These are phyloP conservation scores for Plagodis dolabraria DNA, from an alignment of 2,888 invertebrate species.

Conservation along the genomic window DNA sequence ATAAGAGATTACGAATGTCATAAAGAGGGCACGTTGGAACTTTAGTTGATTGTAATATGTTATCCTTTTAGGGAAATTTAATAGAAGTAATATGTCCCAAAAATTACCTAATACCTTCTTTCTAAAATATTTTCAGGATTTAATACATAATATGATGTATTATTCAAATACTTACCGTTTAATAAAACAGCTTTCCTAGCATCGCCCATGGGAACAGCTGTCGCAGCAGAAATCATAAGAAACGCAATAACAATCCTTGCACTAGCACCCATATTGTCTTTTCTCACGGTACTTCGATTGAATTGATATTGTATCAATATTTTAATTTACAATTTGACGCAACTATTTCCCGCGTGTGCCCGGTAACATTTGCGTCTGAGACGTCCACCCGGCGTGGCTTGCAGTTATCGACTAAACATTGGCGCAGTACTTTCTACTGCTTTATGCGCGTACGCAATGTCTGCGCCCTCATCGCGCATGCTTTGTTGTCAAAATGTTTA, in stretches of 20 bases:
- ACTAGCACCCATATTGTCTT: slow-evolving; percentile 76
- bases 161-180: slow-evolving; percentile 58
- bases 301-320: slow-evolving; percentile 24
- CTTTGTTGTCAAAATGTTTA: slow-evolving; percentile 42
- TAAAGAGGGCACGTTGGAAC: too few species aligned
- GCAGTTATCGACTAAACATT: slow-evolving; percentile 71
- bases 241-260: slow-evolving; percentile 71
- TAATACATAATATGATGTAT: neutral
- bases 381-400: slow-evolving; percentile 63
- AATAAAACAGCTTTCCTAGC: slow-evolving; percentile 54
- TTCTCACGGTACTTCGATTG: slow-evolving; percentile 46
- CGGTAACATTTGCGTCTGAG: slow-evolving; percentile 78
- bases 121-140: too few species aligned
- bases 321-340: slow-evolving; percentile 65
- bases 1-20: too few species aligned
- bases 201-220: slow-evolving; percentile 69
- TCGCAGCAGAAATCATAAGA: slow-evolving; percentile 67
- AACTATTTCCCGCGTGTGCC: slow-evolving; percentile 78
- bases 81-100: too few species aligned
- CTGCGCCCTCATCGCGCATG: slow-evolving; percentile 49
- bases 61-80: too few species aligned
- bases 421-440: slow-evolving; percentile 76
- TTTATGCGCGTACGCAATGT: slow-evolving; percentile 71
- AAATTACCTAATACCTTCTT: too few species aligned
- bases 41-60: too few species aligned